Evolutionary conservation across 2,797 vertebrate species (phyloP), one percentile per base, ranked within the genome.

Genomic region (Erithacus rubecula): DNA sequence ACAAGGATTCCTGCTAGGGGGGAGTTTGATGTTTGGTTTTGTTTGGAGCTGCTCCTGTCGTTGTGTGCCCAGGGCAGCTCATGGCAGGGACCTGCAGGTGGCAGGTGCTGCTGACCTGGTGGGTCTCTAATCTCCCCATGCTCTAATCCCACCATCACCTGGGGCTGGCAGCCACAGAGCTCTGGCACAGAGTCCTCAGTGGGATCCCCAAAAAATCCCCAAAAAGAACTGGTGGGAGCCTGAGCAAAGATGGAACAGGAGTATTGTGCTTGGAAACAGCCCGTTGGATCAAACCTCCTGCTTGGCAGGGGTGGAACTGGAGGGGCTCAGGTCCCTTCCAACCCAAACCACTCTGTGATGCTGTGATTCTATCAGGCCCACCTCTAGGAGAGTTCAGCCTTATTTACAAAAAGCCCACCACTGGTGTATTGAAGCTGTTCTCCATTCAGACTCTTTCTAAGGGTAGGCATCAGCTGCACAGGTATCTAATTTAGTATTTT

Each of bases 401-500:
- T 11, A 0, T 67, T 49, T 32, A 3, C 26, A 60, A 64, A 72
- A 44, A 27, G 0, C 12, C 27, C 36, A 17, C 5, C 11, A 9
- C 24, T 27, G 21, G 5, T 78, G 2, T 47, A 5, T 30, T 52
- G 55, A 29, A 63, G 24, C 59, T 32, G 12, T 39, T 81, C 46
- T 27, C 1, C 0, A 58, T 71, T 64, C 79, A 88, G 53, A 8
- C 51, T 78, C 32, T 89, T 60, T 37, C 51, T 81, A 70, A 22
- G 83, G 79, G 46, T 18, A 58, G 90, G 68, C 47, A 53, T 86
- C 72, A 44, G 37, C 44, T 72, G 30, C 16, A 21, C 52, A 79
- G 74, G 51, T 46, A n/a, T 41, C 80, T 70, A 53, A 87, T 95
- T 68, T 43, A 53, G 68, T 71, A 19, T 86, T 95, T 87, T 78